phyloP scores from a whole-genome alignment of 1,140 invertebrate species.

The Eurosta solidaginis region DNA sequence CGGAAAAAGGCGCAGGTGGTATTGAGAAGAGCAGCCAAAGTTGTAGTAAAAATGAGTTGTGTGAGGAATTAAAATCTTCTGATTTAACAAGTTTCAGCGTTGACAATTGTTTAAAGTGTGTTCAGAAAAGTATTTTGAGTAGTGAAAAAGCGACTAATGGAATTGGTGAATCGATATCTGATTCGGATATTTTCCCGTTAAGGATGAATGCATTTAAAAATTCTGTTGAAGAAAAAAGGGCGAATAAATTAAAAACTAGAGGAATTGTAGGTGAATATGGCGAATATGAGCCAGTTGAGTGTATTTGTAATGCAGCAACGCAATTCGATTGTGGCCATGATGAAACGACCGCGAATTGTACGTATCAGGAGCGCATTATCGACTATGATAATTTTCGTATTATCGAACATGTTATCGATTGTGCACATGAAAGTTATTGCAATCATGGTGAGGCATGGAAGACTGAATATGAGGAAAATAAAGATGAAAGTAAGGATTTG shows the following conservation, averaged over 20 bases:
- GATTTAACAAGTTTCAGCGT: too few relatives aligned
- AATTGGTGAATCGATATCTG: too few relatives aligned
- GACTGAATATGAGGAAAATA: neutral
- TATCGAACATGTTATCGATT: slow-evolving; percentile 56
- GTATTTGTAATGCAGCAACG: neutral
- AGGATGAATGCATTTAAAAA: neutral
- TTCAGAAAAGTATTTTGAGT: too few relatives aligned
- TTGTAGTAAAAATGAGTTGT: too few relatives aligned
- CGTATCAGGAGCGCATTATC: slow-evolving; percentile 43
- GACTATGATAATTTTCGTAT: slow-evolving; percentile 55
- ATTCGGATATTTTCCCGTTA: too few relatives aligned
- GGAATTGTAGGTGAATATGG: neutral
- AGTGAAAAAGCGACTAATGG: too few relatives aligned
- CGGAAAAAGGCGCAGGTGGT: too few relatives aligned
- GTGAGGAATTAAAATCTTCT: too few relatives aligned
- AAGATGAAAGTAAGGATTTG: slow-evolving; percentile 1
- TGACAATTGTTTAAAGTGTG: too few relatives aligned
- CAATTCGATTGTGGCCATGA: neutral
- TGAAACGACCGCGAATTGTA: slow-evolving; percentile 33
- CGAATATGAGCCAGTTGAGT: neutral
- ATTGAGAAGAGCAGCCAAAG: too few relatives aligned
- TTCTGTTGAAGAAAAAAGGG: neutral
- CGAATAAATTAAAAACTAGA: neutral
- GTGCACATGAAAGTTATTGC: slow-evolving; percentile 36
- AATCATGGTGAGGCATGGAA: neutral